Conservation (phyloP, 1,140 invertebrate species). For the Stegodyphus mimosarum region DNA sequence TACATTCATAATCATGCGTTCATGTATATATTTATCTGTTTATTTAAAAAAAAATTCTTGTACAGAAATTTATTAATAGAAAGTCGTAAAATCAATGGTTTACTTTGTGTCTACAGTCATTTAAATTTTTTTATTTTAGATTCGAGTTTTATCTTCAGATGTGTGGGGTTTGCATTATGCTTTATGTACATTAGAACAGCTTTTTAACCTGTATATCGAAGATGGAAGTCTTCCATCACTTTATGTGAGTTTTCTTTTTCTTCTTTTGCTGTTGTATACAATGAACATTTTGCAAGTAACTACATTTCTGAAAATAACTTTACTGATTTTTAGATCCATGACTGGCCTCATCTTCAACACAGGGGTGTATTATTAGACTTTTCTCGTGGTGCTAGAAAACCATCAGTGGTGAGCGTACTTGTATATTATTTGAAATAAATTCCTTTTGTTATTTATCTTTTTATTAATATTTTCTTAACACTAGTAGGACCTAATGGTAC, state of each 20-base stretch:
- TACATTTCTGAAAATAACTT: not conserved
- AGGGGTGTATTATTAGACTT: constrained; percentile 76
- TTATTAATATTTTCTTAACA: too few relatives aligned
- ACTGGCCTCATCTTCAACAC: constrained; percentile 74
- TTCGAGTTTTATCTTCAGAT: constrained; percentile 73
- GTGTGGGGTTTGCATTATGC: constrained; percentile 74
- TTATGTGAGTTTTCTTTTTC: constrained; percentile 63
- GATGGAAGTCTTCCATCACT: constrained; percentile 71
- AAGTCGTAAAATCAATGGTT: too few relatives aligned
- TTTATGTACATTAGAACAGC: constrained; percentile 75
- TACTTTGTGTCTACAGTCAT: too few relatives aligned
- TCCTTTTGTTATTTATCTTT: too few relatives aligned
- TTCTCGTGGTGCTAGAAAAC: constrained; percentile 74
- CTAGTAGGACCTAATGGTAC: too few relatives aligned
- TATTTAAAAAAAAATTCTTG: too few relatives aligned
- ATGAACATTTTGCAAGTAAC: not conserved
- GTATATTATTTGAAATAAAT: constrained; percentile 35
- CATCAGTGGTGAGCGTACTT: constrained; percentile 70
- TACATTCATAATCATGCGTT: too few relatives aligned
- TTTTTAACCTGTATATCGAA: constrained; percentile 72
- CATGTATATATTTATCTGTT: too few relatives aligned
- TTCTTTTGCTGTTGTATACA: not conserved
- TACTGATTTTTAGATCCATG: constrained; percentile 71
- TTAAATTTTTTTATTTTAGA: constrained; percentile 65
- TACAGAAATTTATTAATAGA: too few relatives aligned